phyloP scores from a whole-genome alignment of 1,140 invertebrate species.

The Caenorhabditis latens region DNA sequence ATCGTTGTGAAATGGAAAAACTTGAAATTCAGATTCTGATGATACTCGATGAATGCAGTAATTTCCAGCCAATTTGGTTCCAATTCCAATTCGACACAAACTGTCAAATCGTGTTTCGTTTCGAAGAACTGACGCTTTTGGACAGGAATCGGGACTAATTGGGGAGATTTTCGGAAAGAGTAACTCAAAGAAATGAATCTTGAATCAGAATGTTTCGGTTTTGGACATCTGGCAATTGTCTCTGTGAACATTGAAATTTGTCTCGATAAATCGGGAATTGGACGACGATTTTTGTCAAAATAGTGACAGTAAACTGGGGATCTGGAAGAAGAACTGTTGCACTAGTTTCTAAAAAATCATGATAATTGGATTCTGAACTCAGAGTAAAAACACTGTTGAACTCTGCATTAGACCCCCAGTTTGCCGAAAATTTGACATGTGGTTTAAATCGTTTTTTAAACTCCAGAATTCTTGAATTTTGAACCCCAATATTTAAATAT shows the following conservation, averaged over 20 bases:
- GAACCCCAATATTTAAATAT: no score
- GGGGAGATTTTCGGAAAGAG: background rate
- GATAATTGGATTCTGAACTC: no score
- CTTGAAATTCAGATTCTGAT: background rate
- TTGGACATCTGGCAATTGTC: background rate
- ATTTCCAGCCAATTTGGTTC: constrained; percentile 25
- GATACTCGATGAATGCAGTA: constrained; percentile 17
- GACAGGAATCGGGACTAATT: background rate
- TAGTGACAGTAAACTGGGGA: constrained; percentile 13
- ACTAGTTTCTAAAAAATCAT: background rate
- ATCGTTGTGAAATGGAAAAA: constrained; percentile 36
- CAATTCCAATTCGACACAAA: background rate
- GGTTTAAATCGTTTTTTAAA: no score
- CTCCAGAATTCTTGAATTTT: no score
- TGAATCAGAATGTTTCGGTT: background rate
- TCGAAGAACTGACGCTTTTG: background rate
- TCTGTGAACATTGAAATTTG: constrained; percentile 11
- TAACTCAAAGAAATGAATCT: constrained; percentile 21
- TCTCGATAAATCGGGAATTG: background rate
- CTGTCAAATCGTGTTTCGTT: background rate
- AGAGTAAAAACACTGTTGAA: no score
- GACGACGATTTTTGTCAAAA: background rate
- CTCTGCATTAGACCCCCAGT: no score
- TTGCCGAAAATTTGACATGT: no score
- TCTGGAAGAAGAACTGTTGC: background rate